These are phyloP conservation scores for Microplitis demolitor DNA, from an alignment of 1,140 invertebrate species.

Conservation along the genomic window DNA sequence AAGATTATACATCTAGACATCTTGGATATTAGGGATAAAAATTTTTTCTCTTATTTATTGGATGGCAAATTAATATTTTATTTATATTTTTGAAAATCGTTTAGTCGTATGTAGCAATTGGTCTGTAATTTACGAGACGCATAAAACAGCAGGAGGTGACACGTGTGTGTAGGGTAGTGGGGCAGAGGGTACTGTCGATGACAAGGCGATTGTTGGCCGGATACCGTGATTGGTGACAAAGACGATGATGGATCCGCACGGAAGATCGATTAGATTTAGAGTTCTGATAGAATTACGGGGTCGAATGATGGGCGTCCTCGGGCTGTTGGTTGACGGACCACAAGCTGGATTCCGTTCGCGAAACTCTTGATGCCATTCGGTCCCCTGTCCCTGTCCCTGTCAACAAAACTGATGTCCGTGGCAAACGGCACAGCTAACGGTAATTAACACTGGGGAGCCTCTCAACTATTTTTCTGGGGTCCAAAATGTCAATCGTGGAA, in stretches of 20 bases:
- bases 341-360: conserved; percentile 11
- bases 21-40: no score
- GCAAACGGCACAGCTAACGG: conserved; percentile 11
- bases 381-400: not conserved
- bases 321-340: not conserved
- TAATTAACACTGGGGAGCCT: conserved; percentile 3
- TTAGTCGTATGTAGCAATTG: not conserved
- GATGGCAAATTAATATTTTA: not conserved
- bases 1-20: no score
- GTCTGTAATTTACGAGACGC: not conserved
- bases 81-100: not conserved
- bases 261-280: conserved; percentile 10
- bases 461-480: not conserved
- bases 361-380: conserved; percentile 2
- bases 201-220: not conserved
- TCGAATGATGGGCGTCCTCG: not conserved
- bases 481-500: not conserved
- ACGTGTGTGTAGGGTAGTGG: not conserved
- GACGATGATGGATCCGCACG: conserved; percentile 10
- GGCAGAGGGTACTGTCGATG: not conserved
- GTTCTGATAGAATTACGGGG: conserved; percentile 10
- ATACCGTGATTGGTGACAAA: conserved; percentile 13
- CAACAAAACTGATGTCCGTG: not conserved
- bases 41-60: no score
- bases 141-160: conserved; percentile 4